A percentile compares a stretch with the other conserved stretches of the same genome.
These are phyloP conservation scores for Campoplex nolae DNA, from an alignment of 2,888 invertebrate species.

Conservation along the genomic window DNA sequence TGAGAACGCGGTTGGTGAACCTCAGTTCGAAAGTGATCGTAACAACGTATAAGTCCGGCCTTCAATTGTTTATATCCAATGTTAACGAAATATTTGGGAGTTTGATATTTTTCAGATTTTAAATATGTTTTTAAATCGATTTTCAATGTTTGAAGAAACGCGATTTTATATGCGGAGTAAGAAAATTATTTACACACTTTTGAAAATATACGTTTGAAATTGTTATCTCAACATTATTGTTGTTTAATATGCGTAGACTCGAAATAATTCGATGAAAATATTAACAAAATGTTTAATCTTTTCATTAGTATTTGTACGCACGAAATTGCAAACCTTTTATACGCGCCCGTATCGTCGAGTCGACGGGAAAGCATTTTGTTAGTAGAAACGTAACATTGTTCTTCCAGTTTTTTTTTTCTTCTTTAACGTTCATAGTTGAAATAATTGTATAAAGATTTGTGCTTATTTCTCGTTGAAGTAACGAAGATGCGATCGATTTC, in stretches of 20 bases:
- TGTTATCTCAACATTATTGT: not conserved
- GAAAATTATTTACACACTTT: not conserved
- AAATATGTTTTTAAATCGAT: not conserved
- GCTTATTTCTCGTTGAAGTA: not conserved
- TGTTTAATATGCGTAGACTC: not conserved
- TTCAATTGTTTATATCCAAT: not conserved
- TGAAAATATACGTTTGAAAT: not conserved
- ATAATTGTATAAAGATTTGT: conserved; percentile 25
- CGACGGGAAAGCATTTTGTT: not conserved
- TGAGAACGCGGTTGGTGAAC: not conserved
- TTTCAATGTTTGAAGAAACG: not conserved
- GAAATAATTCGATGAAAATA: not conserved
- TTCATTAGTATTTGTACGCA: not conserved
- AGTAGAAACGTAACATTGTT: not conserved
- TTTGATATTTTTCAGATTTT: conserved; percentile 1
- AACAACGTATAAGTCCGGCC: not conserved
- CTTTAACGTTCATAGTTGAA: not conserved
- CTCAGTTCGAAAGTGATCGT: not conserved
- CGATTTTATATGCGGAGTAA: not conserved
- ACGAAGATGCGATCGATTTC: not conserved
- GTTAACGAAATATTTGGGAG: not conserved
- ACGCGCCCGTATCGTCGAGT: not conserved
- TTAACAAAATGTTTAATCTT: not conserved
- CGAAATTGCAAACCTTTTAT: not conserved
- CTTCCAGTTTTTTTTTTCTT: not conserved